Evolutionary conservation across 35 echinoderm and acorn worm genomes (phyloP), one percentile per base, ranked within the genome.

Genomic region (Apostichopus californicus): DNA sequence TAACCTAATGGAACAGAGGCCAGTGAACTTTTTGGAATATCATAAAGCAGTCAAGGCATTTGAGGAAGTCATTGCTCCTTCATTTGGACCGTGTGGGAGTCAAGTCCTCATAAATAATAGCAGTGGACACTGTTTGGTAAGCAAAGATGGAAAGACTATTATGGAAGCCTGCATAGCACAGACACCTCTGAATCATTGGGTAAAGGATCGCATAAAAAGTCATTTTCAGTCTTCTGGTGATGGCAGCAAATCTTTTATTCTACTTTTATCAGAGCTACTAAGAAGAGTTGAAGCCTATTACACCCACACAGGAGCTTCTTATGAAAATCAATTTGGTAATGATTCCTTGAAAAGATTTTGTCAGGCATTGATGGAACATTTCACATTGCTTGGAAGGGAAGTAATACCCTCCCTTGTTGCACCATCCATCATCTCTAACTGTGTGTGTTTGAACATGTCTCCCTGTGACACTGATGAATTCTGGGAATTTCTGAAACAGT

Each of bases 1-100:
- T 3, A 61, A 66, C 86, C 7, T 2, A 22, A 63, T 87, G 57
- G 57, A 63, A 14, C 9, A 61, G 57, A 66, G 0, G 2, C 6
- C 13, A 66, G 55, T 87, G 22, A 87, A 12, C 6, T 17, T 61
- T 25, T 17, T 0, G 4, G 14, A 65, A 46, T 87, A 0, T 21
- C 7, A 21, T 28, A 9, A 66, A 34, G 64, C 58, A 9, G 54
- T 87, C 20, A 59, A 52, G 58, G 46, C 5, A 23, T 71, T 87
- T 22, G 86, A 87, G 56, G 66, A 68, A 8, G 18, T 64, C 6
- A 18, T 87, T 8, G 28, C 57, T 58, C 57, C 56, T 9, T 87
- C 86, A 4, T 87, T 87, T 71, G 86, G 86, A 8, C 58, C 86
- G 34, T 66, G 86, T 87, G 86, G 86, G 28, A 63, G 59, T 18